Evolutionary conservation across 2,888 invertebrate genomes (phyloP), one percentile per base, ranked within the genome.

Genomic region (Celastrina argiolus): DNA sequence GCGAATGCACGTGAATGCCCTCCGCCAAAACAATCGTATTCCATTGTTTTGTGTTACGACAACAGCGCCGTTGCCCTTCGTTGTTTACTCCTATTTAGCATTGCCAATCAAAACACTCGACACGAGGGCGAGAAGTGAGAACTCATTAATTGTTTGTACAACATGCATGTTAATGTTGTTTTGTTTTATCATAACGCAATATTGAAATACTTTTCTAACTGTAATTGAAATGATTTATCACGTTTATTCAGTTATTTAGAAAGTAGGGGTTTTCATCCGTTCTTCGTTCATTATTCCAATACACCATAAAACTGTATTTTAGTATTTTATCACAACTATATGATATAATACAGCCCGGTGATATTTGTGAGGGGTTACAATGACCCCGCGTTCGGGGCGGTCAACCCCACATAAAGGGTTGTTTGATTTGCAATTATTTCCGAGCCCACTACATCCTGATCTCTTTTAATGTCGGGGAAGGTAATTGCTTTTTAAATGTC

Each of bases 331-430:
- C 51, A 51, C 51, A 10, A 10, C 4, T 22, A 22, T 51, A 26
- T 26, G 6, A 39, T 61, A 36, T 36, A 28, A 7, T 39, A 18
- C 14, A 6, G 12, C 31, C 18, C 16, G 16, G 16, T 34, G 59
- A 10, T 34, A 59, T 59, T 61, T 39, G 14, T 39, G 58, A 68
- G 67, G 71, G 69, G 71, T n/a, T n/a, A 71, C 72, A 71, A 71
- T 72, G 72, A 72, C 72, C 72, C 68, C 70, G 22, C 69, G 66
- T 65, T 64, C 63, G 71, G 71, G 70, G 70, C 70, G 72, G 73
- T 72, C 73, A 75, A 75, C 78, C 77, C 78, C 76, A 74, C 68
- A 71, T 65, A 36, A 61, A 69, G 69, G 67, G 67, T 72, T 71
- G 71, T 74, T 73, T 69, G 72, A 72, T 72, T 73, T 69, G 71